Evolutionary conservation across 2,797 vertebrate species (phyloP), one percentile per base, ranked within the genome.

Genomic region (Poecile montanus): DNA sequence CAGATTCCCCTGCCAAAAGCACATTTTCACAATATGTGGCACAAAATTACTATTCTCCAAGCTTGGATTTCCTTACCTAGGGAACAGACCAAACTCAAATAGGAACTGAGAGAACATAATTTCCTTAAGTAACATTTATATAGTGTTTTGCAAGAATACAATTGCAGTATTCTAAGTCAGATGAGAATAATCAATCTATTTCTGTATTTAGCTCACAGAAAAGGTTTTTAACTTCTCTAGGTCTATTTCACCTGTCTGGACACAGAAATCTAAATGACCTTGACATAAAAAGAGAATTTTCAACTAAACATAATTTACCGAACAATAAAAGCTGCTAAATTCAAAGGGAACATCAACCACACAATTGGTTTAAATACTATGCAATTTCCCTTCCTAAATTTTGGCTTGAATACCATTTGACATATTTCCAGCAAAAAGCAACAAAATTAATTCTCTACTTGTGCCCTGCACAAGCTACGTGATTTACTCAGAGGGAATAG

Each of bases 401-500:
- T 89, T 94, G 79, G 47, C 91, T 91, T 74, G 78, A 90, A 80
- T 51, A 66, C 58, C 74, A 51, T 91, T 97, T 96, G 95, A 95
- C 68, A 48, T 44, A 92, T 53, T 95, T 96, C 91, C 93, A 96
- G 95, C 63, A 94, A 95, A 97, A 97, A 21, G 13, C 88, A 97
- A 88, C 95, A 96, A 91, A 94, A 95, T 95, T 97, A 97, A 97
- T 97, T 97, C 94, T 89, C 85, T 66, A 40, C 88, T 75, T 88
- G 84, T 93, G 85, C 87, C 81, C 71, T 67, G 72, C 67, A 91
- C 79, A 85, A 68, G 38, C 62, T 5, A 22, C 21, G 51, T 94
- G 96, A 96, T 98, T 97, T 97, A 97, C 97, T 97, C 95, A 85
- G 78, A 96, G 94, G 91, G 96, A 97, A 97, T 94, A 89, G 85